Conservation (phyloP, 2,113 vertebrate genomes). For the Apaloderma vittatum region DNA sequence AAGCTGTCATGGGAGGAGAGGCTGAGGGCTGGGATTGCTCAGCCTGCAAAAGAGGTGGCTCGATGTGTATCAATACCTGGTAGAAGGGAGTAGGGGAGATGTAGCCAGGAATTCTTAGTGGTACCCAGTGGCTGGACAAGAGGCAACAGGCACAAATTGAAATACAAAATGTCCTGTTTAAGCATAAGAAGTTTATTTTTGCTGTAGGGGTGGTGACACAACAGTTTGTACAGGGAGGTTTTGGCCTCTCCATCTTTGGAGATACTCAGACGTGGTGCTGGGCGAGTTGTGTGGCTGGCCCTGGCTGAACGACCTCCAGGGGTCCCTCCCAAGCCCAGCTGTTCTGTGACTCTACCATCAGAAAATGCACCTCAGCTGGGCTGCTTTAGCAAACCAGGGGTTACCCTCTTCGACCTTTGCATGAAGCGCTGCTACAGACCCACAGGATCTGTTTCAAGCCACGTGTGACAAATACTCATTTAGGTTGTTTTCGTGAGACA, state of each 20-base stretch:
- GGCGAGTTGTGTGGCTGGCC: neutral
- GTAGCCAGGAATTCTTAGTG: neutral
- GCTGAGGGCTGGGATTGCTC: neutral
- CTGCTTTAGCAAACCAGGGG: neutral
- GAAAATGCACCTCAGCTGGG: neutral
- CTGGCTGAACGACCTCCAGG: neutral
- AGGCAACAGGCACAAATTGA: neutral
- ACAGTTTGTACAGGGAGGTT: neutral
- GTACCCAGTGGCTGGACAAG: neutral
- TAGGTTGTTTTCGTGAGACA: fast-evolving
- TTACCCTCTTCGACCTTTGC: neutral
- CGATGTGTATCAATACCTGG: neutral
- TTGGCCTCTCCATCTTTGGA: neutral
- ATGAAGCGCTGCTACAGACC: neutral
- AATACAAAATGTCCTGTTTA: neutral
- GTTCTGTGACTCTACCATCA: neutral
- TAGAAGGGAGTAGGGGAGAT: neutral
- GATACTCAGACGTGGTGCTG: neutral
- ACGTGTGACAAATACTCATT: neutral
- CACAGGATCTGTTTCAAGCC: neutral
- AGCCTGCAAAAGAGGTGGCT: neutral
- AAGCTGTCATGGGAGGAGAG: neutral
- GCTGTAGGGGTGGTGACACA: neutral
- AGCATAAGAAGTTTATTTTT: neutral
- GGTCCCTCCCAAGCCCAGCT: neutral